Conservation (phyloP, 1,140 invertebrate species). For the Drosophila repletoides region DNA sequence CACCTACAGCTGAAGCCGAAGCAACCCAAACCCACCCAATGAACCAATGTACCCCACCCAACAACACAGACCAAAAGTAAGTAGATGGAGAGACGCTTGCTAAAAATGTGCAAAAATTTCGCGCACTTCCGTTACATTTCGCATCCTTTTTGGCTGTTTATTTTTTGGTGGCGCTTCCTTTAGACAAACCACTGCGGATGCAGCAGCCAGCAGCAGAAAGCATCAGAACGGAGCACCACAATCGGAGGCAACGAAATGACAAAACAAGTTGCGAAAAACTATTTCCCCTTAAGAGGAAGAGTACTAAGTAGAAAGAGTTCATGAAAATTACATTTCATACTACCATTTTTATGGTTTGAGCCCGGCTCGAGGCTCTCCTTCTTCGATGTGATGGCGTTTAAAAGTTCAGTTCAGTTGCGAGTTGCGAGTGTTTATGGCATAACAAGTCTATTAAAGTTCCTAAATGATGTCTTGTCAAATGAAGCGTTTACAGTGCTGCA, state of each 20-base stretch:
- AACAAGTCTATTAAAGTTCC: constrained; percentile 44
- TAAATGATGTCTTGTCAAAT: constrained; percentile 20
- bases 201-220: constrained; percentile 10
- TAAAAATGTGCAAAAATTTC: constrained; percentile 73
- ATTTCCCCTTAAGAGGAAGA: constrained; percentile 31
- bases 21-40: too few species aligned
- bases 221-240: constrained; percentile 14
- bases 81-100: constrained; percentile 23
- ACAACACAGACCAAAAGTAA: constrained; percentile 6
- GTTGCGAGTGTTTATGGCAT: constrained; percentile 23
- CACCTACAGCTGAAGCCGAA: background rate
- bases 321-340: constrained; percentile 56
- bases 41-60: background rate
- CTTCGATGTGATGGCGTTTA: constrained; percentile 32
- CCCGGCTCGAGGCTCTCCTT: constrained; percentile 10
- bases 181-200: constrained; percentile 72
- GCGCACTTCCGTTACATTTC: constrained; percentile 73
- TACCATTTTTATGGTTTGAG: constrained; percentile 29
- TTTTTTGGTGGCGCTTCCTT: constrained; percentile 63
- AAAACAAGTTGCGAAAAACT: constrained; percentile 56
- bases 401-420: too few species aligned
- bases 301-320: constrained; percentile 7
- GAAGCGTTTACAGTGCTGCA: constrained; percentile 28
- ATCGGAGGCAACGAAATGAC: constrained; percentile 48
- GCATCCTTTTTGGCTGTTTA: constrained; percentile 67